A percentile compares a stretch with the other conserved stretches of the same genome.
These are phyloP conservation scores for Eptatretus atami DNA, from an alignment of 2,797 vertebrate genomes.

Conservation along the genomic window DNA sequence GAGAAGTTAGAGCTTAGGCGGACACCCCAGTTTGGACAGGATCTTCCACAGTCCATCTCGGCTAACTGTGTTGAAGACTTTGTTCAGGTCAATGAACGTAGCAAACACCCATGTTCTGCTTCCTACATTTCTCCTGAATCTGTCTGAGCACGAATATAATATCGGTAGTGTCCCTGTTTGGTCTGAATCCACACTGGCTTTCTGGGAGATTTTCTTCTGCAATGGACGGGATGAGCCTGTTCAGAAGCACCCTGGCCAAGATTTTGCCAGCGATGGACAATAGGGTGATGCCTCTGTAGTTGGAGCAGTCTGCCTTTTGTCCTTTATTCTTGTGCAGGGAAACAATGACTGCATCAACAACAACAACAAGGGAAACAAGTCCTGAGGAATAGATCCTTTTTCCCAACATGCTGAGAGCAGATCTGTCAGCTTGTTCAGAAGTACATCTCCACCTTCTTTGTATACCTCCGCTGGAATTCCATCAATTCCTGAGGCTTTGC, in stretches of 20 bases:
- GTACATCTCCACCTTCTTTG: neutral
- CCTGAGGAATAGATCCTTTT: neutral
- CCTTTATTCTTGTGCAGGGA: no score
- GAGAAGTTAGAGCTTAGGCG: neutral
- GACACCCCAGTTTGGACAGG: neutral
- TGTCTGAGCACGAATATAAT: neutral
- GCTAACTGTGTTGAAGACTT: neutral
- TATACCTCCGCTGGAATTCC: neutral
- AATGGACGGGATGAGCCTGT: neutral
- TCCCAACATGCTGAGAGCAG: neutral
- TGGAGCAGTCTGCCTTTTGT: neutral
- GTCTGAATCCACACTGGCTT: neutral
- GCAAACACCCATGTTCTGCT: neutral
- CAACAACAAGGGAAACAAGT: neutral
- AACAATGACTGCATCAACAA: no score
- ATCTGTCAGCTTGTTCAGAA: neutral
- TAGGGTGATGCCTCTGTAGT: neutral
- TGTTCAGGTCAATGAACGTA: constrained; percentile 1
- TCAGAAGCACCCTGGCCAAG: neutral
- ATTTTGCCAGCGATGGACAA: neutral
- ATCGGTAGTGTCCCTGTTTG: neutral
- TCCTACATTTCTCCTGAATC: no score
- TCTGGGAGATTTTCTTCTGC: neutral
- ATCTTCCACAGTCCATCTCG: neutral
- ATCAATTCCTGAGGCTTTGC: neutral